phyloP scores from a whole-genome alignment of 2,113 vertebrate genomes.

The Hippocampus mohnikei region DNA sequence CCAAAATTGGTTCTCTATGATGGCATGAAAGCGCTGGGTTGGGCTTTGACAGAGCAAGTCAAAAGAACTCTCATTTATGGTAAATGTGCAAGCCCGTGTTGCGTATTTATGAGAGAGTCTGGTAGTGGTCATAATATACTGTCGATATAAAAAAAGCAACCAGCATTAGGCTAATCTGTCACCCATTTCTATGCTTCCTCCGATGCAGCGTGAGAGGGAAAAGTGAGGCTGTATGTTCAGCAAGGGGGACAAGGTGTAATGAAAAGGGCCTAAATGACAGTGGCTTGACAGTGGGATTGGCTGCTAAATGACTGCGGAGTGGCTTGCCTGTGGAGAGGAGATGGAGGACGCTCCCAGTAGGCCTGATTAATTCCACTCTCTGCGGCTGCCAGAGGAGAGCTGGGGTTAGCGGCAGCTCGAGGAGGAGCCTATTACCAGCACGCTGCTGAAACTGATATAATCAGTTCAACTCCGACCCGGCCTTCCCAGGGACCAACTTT shows the following conservation, averaged over 20 bases:
- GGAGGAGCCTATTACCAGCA: constrained; percentile 98
- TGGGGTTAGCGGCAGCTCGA: constrained; percentile 90
- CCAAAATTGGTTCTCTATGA: constrained; percentile 10
- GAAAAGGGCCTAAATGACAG: constrained; percentile 99
- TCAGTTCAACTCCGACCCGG: constrained; percentile 85
- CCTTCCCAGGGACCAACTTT: constrained; percentile 86
- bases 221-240: constrained; percentile 40
- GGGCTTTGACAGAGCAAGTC: background rate
- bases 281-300: constrained; percentile 99
- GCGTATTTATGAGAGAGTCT: constrained; percentile 73
- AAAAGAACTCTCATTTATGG: constrained; percentile 49
- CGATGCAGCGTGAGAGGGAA: constrained; percentile 26
- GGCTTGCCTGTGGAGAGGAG: constrained; percentile 86
- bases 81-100: constrained; percentile 47
- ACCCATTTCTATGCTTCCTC: constrained; percentile 82
- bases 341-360: constrained; percentile 97
- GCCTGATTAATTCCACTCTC: constrained; percentile 99
- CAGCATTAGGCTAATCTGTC: constrained; percentile 88
- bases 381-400: constrained; percentile 89
- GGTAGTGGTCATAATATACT: constrained; percentile 70
- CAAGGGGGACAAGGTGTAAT: constrained; percentile 79
- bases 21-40: constrained; percentile 45
- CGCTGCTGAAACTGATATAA: constrained; percentile 94
- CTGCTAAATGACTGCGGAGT: constrained; percentile 99
- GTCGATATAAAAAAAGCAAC: constrained; percentile 75